Evolutionary conservation across 2,113 vertebrate species (phyloP), one percentile per base, ranked within the genome.

Genomic region (Dendrocopos noguchii): DNA sequence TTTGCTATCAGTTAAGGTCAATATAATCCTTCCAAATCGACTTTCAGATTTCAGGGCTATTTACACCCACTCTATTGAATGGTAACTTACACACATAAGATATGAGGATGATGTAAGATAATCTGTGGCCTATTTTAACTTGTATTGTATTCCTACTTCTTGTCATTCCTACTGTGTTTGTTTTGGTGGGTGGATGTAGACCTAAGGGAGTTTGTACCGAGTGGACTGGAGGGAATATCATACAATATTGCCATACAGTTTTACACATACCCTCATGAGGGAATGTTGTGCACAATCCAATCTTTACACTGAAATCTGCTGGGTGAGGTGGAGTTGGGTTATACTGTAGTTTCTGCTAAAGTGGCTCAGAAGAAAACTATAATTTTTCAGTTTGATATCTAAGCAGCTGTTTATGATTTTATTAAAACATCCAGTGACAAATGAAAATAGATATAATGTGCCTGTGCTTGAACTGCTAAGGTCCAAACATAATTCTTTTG

Each of bases 41-140:
- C 52, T 84, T 88, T 76, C 28, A 53, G 12, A 44, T 95, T 94
- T 82, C 39, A 63, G 74, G 87, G 39, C 31, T 90, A 27, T 73
- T 93, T 82, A 92, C 71, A 77, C 46, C 33, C 52, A 76, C 19
- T 68, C 56, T 60, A 6, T 50, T 84, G 70, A 86, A 77, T 34
- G 2, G 1, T 17, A 77, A 53, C 5, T 61, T 76, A 36, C 18
- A 39, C 53, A 39, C 12, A 56, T 36, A 44, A 80, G 25, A 1
- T 6, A 52, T 27, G 66, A 80, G 61, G 74, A 33, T 76, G 27
- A 56, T 36, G 16, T 29, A 55, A 79, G 21, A 4, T 44, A 66
- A 44, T 44, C 57, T 78, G 12, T 24, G 29, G 27, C 8, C 10
- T 88, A 3, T 88, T 93, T 94, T 75, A 81, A 33, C 19, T 73